Evolutionary conservation across 2,888 invertebrate genomes (phyloP), one percentile per base, ranked within the genome.

Genomic region (Carabus problematicus): DNA sequence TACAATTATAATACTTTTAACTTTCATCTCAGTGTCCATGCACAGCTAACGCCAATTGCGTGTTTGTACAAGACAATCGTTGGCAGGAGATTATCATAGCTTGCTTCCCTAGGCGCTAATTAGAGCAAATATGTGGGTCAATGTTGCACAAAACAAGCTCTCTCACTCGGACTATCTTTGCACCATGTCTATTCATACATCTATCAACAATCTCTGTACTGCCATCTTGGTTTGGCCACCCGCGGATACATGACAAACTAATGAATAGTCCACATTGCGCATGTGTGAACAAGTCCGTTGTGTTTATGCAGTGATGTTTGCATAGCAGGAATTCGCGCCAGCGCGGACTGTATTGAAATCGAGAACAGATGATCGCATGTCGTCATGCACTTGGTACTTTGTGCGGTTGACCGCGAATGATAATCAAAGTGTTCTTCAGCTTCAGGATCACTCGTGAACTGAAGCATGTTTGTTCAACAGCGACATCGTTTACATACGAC

Each of bases 91-190:
- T 6, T 29, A 29, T 29, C 29, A 29, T 6, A 29, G 29, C 29
- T 49, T 47, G 29, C 29, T 49, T 47, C 49, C 61, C 61, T 62
- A 47, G 39, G 29, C 29, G 49, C 16, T 63, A 63, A 54, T 63
- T 63, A 63, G 63, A 52, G 63, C 63, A 63, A 63, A 52, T 63
- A 63, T 54, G 63, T 63, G 41, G 63, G 63, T 63, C 63, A 63
- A 18, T 63, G 18, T 39, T 49, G 29, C 29, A 29, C 29, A 29
- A 29, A 29, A 29, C 29, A 52, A 45, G 7, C 12, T 45, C 45
- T 45, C 45, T 62, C 47, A 49, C 47, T 62, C 61, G 3, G 29
- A 40, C 47, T 49, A 11, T 62, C 49, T 49, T n/a, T 62, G 18
- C 1, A 18, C 39, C 29, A 62, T 29, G 3, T 29, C 29, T 29